Evolutionary conservation across 2,888 invertebrate genomes (phyloP).

Genomic region (Gisinianus flammeolus): DNA sequence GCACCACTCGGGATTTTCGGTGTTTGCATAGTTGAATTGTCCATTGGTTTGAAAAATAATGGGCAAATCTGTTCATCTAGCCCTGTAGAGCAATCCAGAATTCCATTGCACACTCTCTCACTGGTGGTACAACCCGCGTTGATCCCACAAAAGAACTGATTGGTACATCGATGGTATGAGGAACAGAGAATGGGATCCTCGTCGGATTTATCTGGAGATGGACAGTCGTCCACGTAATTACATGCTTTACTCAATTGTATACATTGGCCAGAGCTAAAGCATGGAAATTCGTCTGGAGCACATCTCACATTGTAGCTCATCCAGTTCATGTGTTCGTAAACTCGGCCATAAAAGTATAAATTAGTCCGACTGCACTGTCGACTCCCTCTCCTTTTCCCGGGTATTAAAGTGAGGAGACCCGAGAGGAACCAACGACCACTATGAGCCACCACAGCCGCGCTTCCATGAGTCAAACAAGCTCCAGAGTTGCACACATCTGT

Average conservation of each 20-base stretch:
- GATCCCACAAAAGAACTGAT: constrained; percentile 18
- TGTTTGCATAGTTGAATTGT: too few species aligned
- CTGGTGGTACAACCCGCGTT: background rate
- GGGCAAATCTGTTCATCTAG: background rate
- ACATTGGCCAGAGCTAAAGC: constrained; percentile 10
- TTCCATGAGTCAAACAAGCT: constrained; percentile 22
- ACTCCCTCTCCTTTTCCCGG: constrained; percentile 10
- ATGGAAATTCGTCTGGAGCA: constrained; percentile 18
- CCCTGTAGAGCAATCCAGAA: background rate
- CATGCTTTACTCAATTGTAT: background rate
- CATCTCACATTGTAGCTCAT: constrained; percentile 13
- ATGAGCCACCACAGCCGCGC: background rate
- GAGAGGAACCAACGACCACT: background rate
- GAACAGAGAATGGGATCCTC: constrained; percentile 15
- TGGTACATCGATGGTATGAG: background rate
- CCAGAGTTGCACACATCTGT: background rate
- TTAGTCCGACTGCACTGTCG: background rate
- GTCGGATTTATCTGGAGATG: constrained; percentile 21
- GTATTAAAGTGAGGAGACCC: constrained; percentile 10
- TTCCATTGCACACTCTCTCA: background rate
- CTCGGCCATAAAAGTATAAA: constrained; percentile 19
- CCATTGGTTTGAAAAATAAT: background rate
- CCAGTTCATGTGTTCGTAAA: constrained; percentile 12
- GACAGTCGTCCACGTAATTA: background rate
- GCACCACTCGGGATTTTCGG: too few species aligned